Conservation (phyloP, 2,113 vertebrate genomes). For the Phasianus colchicus region DNA sequence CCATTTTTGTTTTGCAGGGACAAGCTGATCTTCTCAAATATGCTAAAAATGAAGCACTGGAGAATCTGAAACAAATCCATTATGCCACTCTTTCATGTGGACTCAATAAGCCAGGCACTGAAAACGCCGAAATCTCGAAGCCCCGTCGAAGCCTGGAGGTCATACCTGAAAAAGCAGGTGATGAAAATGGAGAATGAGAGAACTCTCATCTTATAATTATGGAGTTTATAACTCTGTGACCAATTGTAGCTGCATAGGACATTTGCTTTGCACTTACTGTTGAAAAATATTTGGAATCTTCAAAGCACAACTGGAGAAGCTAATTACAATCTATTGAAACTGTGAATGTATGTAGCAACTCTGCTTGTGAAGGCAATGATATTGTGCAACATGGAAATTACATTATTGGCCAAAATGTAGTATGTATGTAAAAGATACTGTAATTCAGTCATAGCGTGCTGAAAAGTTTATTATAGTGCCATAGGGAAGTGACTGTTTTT, state of each 20-base stretch:
- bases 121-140: conserved; percentile 72
- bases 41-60: conserved; percentile 91
- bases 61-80: conserved; percentile 97
- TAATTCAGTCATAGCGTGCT: conserved; percentile 59
- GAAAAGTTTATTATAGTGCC: conserved; percentile 51
- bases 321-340: conserved; percentile 80
- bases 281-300: conserved; percentile 76
- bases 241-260: conserved; percentile 73
- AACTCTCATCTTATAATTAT: not conserved
- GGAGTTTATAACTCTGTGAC: conserved; percentile 78
- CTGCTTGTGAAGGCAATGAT: conserved; percentile 77
- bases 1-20: conserved; percentile 80
- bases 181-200: conserved; percentile 84
- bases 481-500: conserved; percentile 38
- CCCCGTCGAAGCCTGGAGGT: conserved; percentile 86
- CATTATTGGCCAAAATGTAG: conserved; percentile 73
- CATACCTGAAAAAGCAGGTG: conserved; percentile 88
- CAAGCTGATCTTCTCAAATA: conserved; percentile 96
- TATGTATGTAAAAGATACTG: conserved; percentile 68
- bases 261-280: conserved; percentile 79
- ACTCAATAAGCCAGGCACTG: conserved; percentile 86
- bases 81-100: conserved; percentile 90
- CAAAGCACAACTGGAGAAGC: conserved; percentile 92
- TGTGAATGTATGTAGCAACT: conserved; percentile 88
- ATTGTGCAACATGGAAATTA: conserved; percentile 73